Base-by-base conservation (phyloP, 92 coral and sea anemone species). In the Porites lobata region DNA sequence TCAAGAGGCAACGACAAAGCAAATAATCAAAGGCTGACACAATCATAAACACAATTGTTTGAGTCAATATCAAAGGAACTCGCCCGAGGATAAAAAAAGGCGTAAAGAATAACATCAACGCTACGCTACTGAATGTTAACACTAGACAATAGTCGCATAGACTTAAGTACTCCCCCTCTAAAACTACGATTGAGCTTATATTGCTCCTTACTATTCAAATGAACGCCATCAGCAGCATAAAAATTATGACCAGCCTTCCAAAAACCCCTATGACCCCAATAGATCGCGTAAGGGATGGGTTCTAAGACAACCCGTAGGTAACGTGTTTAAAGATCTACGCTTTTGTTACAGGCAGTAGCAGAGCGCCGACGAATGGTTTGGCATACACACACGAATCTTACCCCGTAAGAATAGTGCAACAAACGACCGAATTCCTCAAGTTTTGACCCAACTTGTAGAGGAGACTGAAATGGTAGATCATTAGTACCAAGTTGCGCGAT, bases 221-320 rank as follows among this genome's bases (percentile, higher is more conserved):
- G 22, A 9, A 65, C 69, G 20, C 69, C 69, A 65, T 65, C 69
- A 65, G 9, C 24, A 50, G 56, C 66, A 78, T 58, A 21, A 62
- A 74, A 85, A 18, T 17, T 12, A 20, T 53, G 61, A 64, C 47
- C 0, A 1, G 90, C 4, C 6, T 78, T 26, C 81, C 86, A 87
- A 12, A 87, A 71, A 11, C 90, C 85, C 56, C 80, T 79, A 32
- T 78, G 76, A 17, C 72, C 62, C 85, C 85, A 72, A 50, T 15
- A 87, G 50, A 72, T 9, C 11, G 73, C 59, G 57, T 11, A 79
- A 10, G 72, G 79, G 51, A 87, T 77, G 3, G 90, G 56, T 29
- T 78, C 79, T 6, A 87, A n/a, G 2, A 87, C 76, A 11, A 63
- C 72, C n/a, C 50, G 21, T 18, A 83, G 47, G 22, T 53, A 72